These are phyloP conservation scores for Callyntrura sp. DNA, from an alignment of 2,888 invertebrate genomes.

Conservation along the genomic window DNA sequence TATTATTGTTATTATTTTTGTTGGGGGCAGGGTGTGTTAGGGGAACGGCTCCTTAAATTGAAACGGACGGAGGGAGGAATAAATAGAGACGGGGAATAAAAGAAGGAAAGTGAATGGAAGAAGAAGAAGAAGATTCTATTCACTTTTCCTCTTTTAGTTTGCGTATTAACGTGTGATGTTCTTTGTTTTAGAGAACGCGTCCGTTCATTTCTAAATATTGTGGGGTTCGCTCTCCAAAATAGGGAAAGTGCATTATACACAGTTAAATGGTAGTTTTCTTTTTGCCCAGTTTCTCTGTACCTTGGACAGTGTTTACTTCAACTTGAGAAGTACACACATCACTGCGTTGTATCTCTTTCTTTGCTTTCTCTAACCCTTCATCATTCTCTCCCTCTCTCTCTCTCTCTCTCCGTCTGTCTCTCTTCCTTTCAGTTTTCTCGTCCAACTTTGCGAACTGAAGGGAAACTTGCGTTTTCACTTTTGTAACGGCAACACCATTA, in stretches of 20 bases:
- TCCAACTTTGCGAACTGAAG: background rate
- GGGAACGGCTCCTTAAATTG: conserved; percentile 15
- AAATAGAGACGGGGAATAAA: background rate
- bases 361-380: background rate
- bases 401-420: background rate
- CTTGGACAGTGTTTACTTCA: background rate
- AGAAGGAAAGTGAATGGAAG: background rate
- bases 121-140: background rate
- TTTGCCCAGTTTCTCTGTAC: background rate
- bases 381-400: background rate
- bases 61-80: background rate
- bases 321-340: background rate
- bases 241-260: background rate
- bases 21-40: background rate
- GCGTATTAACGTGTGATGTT: background rate
- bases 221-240: background rate
- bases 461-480: conserved; percentile 34
- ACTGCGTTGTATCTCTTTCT: conserved; percentile 26
- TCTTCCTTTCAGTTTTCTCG: too few relatives aligned
- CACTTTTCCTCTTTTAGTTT: background rate
- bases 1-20: background rate
- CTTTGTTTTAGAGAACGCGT: background rate
- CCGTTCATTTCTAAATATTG: background rate
- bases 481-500: background rate
- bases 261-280: background rate